Conservation (phyloP, 2,113 vertebrate genomes). For the Hemicordylus capensis region DNA sequence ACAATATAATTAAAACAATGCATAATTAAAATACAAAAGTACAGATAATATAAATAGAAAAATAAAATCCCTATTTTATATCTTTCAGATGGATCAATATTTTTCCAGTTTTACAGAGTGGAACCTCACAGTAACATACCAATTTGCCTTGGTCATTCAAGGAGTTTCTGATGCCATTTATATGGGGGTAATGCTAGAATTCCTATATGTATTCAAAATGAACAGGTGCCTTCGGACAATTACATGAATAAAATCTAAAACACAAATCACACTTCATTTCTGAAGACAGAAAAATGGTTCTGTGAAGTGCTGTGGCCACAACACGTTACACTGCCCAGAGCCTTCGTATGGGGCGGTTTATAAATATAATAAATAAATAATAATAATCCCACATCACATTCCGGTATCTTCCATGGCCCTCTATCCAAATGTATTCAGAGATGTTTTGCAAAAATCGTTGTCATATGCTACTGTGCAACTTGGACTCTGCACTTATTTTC, state of each 20-base stretch:
- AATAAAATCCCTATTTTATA: no score
- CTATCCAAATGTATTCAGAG: conserved; percentile 51
- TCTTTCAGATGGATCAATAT: background rate
- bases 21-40: no score
- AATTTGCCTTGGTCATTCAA: background rate
- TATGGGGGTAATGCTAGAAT: background rate
- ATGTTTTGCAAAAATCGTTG: conserved; percentile 53
- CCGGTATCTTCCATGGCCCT: conserved; percentile 50
- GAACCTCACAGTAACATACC: background rate
- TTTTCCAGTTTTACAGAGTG: background rate
- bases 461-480: conserved; percentile 59
- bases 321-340: no score
- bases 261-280: background rate
- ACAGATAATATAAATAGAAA: no score
- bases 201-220: background rate
- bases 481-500: conserved; percentile 75
- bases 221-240: no score
- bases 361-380: no score
- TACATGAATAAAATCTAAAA: background rate
- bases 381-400: background rate
- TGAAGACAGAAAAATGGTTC: background rate
- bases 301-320: no score
- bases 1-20: no score
- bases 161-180: background rate
- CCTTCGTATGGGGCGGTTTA: no score